Evolutionary conservation across 2,888 invertebrate species (phyloP).

Genomic region (Fragum whitleyi): DNA sequence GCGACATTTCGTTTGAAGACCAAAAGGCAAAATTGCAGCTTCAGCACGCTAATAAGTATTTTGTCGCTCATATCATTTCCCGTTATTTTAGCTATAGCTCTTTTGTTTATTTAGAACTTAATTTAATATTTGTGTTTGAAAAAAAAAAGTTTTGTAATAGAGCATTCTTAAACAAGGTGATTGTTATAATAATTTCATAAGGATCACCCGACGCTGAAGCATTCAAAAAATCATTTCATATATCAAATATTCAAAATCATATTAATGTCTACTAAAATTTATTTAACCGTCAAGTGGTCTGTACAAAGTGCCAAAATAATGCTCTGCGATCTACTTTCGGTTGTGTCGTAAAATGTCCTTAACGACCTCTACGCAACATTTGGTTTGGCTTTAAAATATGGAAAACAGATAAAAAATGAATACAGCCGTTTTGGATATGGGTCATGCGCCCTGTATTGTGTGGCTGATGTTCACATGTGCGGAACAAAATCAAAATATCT

Average conservation of each 20-base stretch:
- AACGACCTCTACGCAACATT: conserved; percentile 25
- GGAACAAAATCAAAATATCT: conserved; percentile 26
- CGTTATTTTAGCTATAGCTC: too few species aligned
- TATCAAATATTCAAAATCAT: conserved; percentile 18
- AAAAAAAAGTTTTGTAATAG: too few species aligned
- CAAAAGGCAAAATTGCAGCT: too few species aligned
- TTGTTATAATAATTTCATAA: too few species aligned
- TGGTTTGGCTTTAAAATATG: conserved; percentile 22
- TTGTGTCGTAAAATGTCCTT: conserved; percentile 25
- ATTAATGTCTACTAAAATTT: conserved; percentile 7
- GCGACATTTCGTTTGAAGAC: too few species aligned
- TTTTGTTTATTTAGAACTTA: too few species aligned
- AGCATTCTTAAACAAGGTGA: too few species aligned
- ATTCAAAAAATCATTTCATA: too few species aligned
- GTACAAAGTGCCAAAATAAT: conserved; percentile 13
- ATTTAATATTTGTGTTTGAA: too few species aligned
- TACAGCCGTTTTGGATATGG: conserved; percentile 1
- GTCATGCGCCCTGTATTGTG: conserved; percentile 17
- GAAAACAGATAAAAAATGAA: conserved; percentile 17
- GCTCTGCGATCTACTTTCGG: neutral
- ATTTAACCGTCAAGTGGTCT: conserved; percentile 25
- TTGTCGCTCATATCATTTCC: too few species aligned
- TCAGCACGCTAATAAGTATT: too few species aligned
- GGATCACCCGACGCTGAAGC: too few species aligned
- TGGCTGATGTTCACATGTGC: conserved; percentile 27